Conservation (phyloP, 2,113 vertebrate species). For the Parus major region DNA sequence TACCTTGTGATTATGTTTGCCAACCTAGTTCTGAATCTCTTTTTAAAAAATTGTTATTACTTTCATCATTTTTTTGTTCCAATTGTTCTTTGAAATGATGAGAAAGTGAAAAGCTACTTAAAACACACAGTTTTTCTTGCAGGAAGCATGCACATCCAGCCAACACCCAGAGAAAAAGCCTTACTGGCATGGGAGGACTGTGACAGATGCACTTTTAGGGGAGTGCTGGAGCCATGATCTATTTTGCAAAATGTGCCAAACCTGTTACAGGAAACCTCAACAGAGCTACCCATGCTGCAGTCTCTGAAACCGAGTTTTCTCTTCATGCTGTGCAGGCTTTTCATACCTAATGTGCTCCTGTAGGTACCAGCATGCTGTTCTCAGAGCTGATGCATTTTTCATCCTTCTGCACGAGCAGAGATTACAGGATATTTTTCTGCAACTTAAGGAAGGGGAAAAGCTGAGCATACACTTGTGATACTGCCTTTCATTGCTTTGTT, state of each 20-base stretch:
- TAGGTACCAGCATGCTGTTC: neutral
- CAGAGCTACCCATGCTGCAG: neutral
- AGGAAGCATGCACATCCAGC: neutral
- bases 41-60: neutral
- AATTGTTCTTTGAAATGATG: neutral
- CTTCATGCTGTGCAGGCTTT: neutral
- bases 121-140: neutral
- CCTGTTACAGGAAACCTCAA: neutral
- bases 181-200: neutral
- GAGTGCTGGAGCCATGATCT: neutral
- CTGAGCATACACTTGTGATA: neutral
- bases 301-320: neutral
- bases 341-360: neutral
- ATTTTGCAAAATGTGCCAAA: neutral
- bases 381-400: neutral
- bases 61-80: neutral
- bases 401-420: neutral
- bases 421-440: neutral
- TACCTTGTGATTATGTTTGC: slow-evolving; percentile 33
- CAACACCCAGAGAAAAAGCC: neutral
- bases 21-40: neutral
- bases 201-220: neutral
- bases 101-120: neutral
- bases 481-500: neutral
- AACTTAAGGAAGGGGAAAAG: neutral